Base-by-base conservation (phyloP, 92 coral and sea anemone species). In the Plumapathes pennacea region DNA sequence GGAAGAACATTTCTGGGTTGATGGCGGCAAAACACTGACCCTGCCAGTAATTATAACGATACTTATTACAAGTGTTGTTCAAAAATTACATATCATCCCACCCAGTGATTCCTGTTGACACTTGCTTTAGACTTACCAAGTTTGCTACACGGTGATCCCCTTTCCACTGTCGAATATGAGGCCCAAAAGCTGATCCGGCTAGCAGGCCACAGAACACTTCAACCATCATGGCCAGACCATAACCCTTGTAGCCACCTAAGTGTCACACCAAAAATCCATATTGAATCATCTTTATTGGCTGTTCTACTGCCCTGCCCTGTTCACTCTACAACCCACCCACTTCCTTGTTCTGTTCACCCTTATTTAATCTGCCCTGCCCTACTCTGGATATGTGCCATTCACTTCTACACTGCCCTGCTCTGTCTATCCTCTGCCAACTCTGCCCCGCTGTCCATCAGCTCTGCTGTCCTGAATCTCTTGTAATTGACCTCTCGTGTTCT, bases 171-270 rank as follows among this genome's bases (percentile, higher is more conserved):
- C 98, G 69, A 41, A 92, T 64, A 47, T 71, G 55, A 13, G 98
- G 98, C 22, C 98, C 98, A 49, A 84, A 77, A 2, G 98, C 92
- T 28, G 94, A 82, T 29, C 91, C 96, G 54, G 89, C 82, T 38
- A 92, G 82, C 13, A 92, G 76, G 10, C 98, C 98, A 24, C 97
- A 92, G 29, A 91, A 60, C 18, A 92, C 71, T 49, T 92, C 98
- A 8, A 92, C 96, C 94, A 92, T 80, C 85, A 92, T 76, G 40
- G 88, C 98, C 44, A 92, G 62, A 15, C 98, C 98, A 54, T 92
- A 92, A 2, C 98, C 98, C 52, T 92, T 92, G 75, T 83, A 92
- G 15, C 98, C 98, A 88, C 98, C 98, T 92, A 41, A 5, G 10
- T 4, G 25, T 19, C 21, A 45, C 21, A 39, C 9, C 40, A 8